These are phyloP conservation scores for Engraulis encrasicolus DNA, from an alignment of 2,113 vertebrate genomes.

Conservation along the genomic window DNA sequence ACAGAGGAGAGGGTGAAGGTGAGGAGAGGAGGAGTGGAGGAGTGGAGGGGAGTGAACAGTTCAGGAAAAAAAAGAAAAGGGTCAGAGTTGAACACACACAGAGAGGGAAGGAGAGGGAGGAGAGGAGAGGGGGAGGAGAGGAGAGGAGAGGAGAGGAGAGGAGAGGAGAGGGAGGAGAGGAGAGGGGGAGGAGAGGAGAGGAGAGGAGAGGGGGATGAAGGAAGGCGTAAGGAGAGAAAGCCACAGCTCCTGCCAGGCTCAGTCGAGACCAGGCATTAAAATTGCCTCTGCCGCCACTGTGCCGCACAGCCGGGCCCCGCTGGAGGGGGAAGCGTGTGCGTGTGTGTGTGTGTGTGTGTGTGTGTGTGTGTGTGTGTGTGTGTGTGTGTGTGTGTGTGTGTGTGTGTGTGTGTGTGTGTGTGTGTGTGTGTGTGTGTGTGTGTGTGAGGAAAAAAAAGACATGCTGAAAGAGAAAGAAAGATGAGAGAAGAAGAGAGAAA, in stretches of 20 bases:
- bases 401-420: constrained; percentile 1
- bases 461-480: too few species aligned
- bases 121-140: constrained; percentile 8
- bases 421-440: constrained; percentile 9
- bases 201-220: constrained; percentile 55
- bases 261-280: constrained; percentile 75
- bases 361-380: too few species aligned
- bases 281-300: constrained; percentile 74
- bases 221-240: constrained; percentile 66
- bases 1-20: constrained; percentile 22
- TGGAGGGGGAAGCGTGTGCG: constrained; percentile 68
- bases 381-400: too few species aligned
- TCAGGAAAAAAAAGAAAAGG: constrained; percentile 55
- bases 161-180: constrained; percentile 54
- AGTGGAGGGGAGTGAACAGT: too few species aligned
- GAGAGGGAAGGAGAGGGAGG: constrained; percentile 27
- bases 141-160: constrained; percentile 54
- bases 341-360: too few species aligned
- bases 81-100: constrained; percentile 32
- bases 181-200: constrained; percentile 34
- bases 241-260: constrained; percentile 69
- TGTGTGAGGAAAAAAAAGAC: neutral
- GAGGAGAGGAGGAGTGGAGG: constrained; percentile 35
- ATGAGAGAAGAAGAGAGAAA: too few species aligned
- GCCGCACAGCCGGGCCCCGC: constrained; percentile 72